Conservation (phyloP, 2,888 invertebrate genomes). For the Eilema sororculum region DNA sequence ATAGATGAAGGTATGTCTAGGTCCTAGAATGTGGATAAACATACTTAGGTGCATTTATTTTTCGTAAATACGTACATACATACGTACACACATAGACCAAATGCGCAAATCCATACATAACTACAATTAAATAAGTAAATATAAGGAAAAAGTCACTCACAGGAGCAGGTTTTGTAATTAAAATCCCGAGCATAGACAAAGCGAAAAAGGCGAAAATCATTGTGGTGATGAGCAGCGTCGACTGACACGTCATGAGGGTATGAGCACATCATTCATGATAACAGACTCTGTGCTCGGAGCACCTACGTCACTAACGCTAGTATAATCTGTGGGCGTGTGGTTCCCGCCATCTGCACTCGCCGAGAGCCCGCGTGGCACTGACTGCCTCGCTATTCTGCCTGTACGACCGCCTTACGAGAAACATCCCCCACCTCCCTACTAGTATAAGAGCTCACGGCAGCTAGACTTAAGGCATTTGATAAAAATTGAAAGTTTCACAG, state of each 20-base stretch:
- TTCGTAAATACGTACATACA: neutral
- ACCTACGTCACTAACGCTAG: conserved; percentile 36
- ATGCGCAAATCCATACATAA: no score
- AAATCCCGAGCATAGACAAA: conserved; percentile 64
- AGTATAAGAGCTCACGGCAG: no score
- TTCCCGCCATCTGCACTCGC: conserved; percentile 32
- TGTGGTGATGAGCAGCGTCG: conserved; percentile 57
- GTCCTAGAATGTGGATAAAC: neutral
- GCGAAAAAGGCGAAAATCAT: conserved; percentile 70
- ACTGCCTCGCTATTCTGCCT: conserved; percentile 32
- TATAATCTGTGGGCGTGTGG: conserved; percentile 32
- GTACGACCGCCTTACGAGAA: conserved; percentile 19
- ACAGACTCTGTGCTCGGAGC: conserved; percentile 49
- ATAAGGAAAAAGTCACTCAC: conserved; percentile 49
- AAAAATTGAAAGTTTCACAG: no score
- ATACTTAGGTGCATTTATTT: no score
- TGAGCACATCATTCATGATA: conserved; percentile 51
- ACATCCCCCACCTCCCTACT: conserved; percentile 36
- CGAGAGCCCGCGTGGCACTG: conserved; percentile 49
- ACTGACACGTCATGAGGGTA: conserved; percentile 61
- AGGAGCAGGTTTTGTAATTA: conserved; percentile 57
- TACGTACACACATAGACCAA: neutral
- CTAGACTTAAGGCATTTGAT: no score
- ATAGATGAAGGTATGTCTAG: neutral
- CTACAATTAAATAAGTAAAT: neutral